These are phyloP conservation scores for Plebejus anna DNA, from an alignment of 2,888 invertebrate genomes.

Conservation along the genomic window DNA sequence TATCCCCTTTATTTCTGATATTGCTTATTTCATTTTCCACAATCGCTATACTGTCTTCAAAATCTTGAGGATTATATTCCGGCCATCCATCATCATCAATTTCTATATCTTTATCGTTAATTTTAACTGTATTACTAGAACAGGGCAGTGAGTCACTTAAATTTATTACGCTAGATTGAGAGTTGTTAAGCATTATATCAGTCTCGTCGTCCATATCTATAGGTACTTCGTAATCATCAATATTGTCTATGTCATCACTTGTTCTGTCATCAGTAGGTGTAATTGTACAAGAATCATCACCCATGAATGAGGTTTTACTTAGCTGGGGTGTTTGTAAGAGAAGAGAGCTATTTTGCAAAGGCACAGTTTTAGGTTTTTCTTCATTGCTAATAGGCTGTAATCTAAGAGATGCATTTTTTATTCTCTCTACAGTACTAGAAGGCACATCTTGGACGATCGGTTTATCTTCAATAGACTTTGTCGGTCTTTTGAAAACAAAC, in stretches of 20 bases:
- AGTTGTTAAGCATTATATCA: constrained; percentile 46
- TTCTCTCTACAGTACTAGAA: constrained; percentile 61
- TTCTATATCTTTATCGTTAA: constrained; percentile 49
- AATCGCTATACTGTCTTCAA: constrained; percentile 56
- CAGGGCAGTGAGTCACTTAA: constrained; percentile 53
- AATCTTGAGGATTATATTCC: constrained; percentile 71
- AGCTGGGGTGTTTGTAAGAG: constrained; percentile 63
- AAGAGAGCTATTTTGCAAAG: constrained; percentile 61
- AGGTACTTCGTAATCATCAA: constrained; percentile 51
- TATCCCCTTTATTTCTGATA: constrained; percentile 26
- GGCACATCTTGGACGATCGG: constrained; percentile 49
- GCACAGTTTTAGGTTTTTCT: constrained; percentile 47
- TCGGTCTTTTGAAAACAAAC: constrained; percentile 69
- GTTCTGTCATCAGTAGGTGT: constrained; percentile 45
- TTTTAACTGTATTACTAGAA: constrained; percentile 44
- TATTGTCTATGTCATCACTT: constrained; percentile 38
- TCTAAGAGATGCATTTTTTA: constrained; percentile 57
- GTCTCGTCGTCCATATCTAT: constrained; percentile 55
- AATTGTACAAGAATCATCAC: constrained; percentile 50
- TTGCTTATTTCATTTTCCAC: constrained; percentile 30
- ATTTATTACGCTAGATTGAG: constrained; percentile 46
- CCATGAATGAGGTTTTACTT: constrained; percentile 51
- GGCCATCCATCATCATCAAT: constrained; percentile 81
- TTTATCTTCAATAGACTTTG: constrained; percentile 50
- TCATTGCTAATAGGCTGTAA: constrained; percentile 55